phyloP scores from a whole-genome alignment of 1,140 invertebrate species.

The Epicauta chinensis region DNA sequence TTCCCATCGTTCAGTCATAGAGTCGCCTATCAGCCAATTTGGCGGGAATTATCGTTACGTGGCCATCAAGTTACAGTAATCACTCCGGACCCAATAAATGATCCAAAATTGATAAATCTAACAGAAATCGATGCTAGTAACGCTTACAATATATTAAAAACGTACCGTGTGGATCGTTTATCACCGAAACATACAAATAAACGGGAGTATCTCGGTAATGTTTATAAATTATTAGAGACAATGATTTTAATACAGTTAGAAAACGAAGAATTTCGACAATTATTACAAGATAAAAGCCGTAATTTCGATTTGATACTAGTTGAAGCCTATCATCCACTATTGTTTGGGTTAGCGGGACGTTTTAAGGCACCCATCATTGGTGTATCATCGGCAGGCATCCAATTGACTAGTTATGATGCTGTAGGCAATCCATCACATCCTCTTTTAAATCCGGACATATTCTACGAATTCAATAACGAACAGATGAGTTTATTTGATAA shows the following conservation, averaged over 20 bases:
- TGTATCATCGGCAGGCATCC: slow-evolving; percentile 16
- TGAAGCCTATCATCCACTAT: slow-evolving; percentile 28
- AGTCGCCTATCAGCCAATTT: slow-evolving; percentile 42
- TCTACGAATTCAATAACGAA: slow-evolving; percentile 27
- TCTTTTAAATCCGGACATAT: slow-evolving; percentile 40
- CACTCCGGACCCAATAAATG: slow-evolving; percentile 19
- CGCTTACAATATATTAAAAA: slow-evolving; percentile 6
- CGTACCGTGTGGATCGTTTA: background rate
- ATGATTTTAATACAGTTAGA: slow-evolving; percentile 40
- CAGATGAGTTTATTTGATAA: slow-evolving; percentile 41
- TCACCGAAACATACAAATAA: slow-evolving; percentile 1
- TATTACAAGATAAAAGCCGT: slow-evolving; percentile 27
- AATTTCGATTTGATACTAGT: slow-evolving; percentile 33
- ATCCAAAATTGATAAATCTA: slow-evolving; percentile 14
- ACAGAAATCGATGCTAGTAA: slow-evolving; percentile 16
- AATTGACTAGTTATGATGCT: slow-evolving; percentile 10
- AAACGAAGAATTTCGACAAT: slow-evolving; percentile 35
- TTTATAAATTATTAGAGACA: slow-evolving; percentile 15
- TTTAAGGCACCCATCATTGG: slow-evolving; percentile 33
- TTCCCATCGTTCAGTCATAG: slow-evolving; percentile 50
- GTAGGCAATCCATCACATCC: slow-evolving; percentile 43
- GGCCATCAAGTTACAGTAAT: slow-evolving; percentile 19
- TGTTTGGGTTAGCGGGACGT: slow-evolving; percentile 22
- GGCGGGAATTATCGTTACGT: slow-evolving; percentile 17
- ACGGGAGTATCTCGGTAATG: background rate